A percentile compares a stretch with the other conserved stretches of the same genome.
Evolutionary conservation across 2,797 vertebrate species (phyloP).

Genomic region (Rhinella marina): DNA sequence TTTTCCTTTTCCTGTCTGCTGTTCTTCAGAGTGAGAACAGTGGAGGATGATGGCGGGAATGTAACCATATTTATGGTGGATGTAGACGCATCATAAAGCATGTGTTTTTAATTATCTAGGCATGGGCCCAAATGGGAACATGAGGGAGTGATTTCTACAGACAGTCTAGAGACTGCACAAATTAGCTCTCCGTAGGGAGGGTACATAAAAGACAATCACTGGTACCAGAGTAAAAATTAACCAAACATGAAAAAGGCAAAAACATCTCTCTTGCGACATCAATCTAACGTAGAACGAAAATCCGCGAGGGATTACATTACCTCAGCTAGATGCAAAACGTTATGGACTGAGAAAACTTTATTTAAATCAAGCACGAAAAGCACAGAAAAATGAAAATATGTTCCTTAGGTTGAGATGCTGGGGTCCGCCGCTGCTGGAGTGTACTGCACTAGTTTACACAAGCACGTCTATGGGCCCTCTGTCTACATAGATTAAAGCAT

Average conservation of each 20-base stretch:
- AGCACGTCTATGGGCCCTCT: neutral
- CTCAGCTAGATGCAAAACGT: neutral
- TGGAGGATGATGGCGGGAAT: slow-evolving; percentile 22
- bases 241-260: slow-evolving; percentile 6
- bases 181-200: slow-evolving; percentile 37
- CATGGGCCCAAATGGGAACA: slow-evolving; percentile 43
- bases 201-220: slow-evolving; percentile 33
- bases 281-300: neutral
- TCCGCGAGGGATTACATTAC: neutral
- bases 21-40: neutral
- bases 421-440: neutral
- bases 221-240: slow-evolving; percentile 23
- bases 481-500: neutral
- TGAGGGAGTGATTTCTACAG: slow-evolving; percentile 53
- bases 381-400: neutral
- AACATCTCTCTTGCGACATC: slow-evolving; percentile 4
- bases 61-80: slow-evolving; percentile 46
- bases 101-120: slow-evolving; percentile 56
- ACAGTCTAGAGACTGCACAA: slow-evolving; percentile 45
- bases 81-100: slow-evolving; percentile 20
- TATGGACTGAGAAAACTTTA: neutral
- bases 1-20: slow-evolving; percentile 47
- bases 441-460: neutral
- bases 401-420: neutral
- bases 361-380: neutral